phyloP scores from a whole-genome alignment of 2,113 vertebrate genomes.

The Callocephalon fimbriatum region DNA sequence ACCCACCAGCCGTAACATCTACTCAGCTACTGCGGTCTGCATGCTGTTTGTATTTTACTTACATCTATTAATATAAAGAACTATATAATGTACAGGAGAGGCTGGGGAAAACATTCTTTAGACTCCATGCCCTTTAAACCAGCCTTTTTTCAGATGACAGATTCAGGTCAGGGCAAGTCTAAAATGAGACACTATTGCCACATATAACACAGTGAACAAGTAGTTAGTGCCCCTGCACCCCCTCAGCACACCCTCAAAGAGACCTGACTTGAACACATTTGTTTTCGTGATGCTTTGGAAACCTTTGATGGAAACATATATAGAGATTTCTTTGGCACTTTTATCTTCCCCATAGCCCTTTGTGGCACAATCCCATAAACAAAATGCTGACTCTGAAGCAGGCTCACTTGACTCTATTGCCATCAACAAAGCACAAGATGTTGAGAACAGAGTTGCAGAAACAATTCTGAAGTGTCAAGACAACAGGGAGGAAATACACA shows the following conservation, averaged over 20 bases:
- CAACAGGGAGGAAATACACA: background rate
- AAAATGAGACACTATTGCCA: slow-evolving; percentile 19
- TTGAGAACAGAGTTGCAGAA: background rate
- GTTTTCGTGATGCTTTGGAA: background rate
- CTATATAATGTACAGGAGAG: background rate
- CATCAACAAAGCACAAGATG: background rate
- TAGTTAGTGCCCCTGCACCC: background rate
- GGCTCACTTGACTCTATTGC: background rate
- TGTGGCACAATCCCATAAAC: background rate
- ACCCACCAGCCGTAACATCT: background rate
- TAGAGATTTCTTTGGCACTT: background rate
- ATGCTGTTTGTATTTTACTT: background rate
- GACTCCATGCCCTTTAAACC: background rate
- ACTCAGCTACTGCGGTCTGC: background rate
- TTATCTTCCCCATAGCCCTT: background rate
- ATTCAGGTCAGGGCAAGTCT: slow-evolving; percentile 32
- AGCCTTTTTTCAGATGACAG: slow-evolving; percentile 16
- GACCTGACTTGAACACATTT: background rate
- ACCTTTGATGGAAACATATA: background rate
- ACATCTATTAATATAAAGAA: background rate
- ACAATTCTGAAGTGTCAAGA: background rate
- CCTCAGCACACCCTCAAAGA: background rate
- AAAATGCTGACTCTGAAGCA: background rate
- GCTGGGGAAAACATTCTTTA: background rate
- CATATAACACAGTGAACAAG: background rate